phyloP scores from a whole-genome alignment of 2,888 invertebrate species.

The Drosophila differens region DNA sequence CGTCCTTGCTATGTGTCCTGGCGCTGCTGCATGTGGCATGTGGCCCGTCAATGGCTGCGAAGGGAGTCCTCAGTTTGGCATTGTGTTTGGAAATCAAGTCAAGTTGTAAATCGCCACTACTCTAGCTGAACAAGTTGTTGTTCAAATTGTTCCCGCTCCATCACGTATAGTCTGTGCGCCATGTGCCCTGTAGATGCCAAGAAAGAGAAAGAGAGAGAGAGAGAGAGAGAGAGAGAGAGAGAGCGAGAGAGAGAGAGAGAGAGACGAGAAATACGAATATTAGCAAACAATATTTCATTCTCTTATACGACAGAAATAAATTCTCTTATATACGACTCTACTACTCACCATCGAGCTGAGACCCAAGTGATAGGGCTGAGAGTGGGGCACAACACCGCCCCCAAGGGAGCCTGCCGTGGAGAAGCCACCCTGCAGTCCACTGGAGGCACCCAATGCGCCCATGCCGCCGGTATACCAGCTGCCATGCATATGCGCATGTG shows the following conservation, averaged over 20 bases:
- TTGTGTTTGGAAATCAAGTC: constrained; percentile 67
- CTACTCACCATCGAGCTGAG: constrained; percentile 89
- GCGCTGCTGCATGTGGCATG: constrained; percentile 8
- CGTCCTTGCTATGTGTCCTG: constrained; percentile 23
- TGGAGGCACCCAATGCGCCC: constrained; percentile 87
- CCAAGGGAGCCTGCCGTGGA: constrained; percentile 88
- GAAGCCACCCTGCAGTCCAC: constrained; percentile 88
- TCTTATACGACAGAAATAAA: constrained; percentile 37
- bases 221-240: constrained; percentile 27
- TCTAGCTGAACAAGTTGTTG: constrained; percentile 85
- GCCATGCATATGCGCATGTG: constrained; percentile 88
- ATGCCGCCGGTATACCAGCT: constrained; percentile 88
- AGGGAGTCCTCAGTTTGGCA: constrained; percentile 79
- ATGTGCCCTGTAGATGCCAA: constrained; percentile 89
- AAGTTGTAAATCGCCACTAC: constrained; percentile 35
- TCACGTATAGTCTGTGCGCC: constrained; percentile 98
- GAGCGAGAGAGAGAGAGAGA: constrained; percentile 32
- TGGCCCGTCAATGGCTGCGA: constrained; percentile 22
- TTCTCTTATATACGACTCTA: constrained; percentile 15
- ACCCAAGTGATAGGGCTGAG: constrained; percentile 89
- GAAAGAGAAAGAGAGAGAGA: constrained; percentile 17
- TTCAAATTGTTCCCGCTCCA: constrained; percentile 87
- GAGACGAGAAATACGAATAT: constrained; percentile 9
- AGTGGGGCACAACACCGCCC: constrained; percentile 88
- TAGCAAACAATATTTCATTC: constrained; percentile 6